Conservation (phyloP, 2,113 vertebrate species). For the Cathartes aura region DNA sequence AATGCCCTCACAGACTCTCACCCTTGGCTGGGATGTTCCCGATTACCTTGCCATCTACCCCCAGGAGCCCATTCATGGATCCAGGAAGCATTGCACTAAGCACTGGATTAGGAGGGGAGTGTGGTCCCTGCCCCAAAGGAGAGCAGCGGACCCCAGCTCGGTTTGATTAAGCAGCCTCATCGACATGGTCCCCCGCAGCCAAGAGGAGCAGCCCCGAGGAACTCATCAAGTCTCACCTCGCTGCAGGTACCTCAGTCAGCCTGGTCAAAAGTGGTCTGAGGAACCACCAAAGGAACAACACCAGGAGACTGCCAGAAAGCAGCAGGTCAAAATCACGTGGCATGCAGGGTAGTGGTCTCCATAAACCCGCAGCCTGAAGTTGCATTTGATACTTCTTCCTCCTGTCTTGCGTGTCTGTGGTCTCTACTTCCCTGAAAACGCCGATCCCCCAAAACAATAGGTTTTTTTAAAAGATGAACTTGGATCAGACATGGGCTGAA, state of each 20-base stretch:
- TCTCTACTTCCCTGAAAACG: neutral
- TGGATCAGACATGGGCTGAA: neutral
- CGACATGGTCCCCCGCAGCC: fast-evolving
- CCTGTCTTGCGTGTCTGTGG: fast-evolving
- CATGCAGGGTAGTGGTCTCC: neutral
- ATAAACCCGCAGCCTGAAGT: neutral
- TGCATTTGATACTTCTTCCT: neutral
- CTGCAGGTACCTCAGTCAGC: neutral
- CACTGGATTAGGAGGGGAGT: neutral
- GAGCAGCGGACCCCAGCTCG: fast-evolving
- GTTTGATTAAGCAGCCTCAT: fast-evolving
- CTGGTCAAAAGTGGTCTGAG: neutral
- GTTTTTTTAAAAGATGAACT: neutral
- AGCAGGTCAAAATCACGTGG: neutral
- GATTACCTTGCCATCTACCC: neutral
- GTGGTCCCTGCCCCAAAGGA: neutral
- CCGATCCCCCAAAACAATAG: fast-evolving
- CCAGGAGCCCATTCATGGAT: neutral
- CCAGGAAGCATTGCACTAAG: neutral
- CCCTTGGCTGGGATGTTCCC: neutral
- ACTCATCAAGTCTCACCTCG: neutral
- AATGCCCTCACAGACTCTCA: fast-evolving
- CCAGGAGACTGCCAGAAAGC: neutral
- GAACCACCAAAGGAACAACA: neutral
- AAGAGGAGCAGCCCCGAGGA: neutral